phyloP scores from a whole-genome alignment of 2,888 invertebrate species.

The Eupithecia subumbrata region DNA sequence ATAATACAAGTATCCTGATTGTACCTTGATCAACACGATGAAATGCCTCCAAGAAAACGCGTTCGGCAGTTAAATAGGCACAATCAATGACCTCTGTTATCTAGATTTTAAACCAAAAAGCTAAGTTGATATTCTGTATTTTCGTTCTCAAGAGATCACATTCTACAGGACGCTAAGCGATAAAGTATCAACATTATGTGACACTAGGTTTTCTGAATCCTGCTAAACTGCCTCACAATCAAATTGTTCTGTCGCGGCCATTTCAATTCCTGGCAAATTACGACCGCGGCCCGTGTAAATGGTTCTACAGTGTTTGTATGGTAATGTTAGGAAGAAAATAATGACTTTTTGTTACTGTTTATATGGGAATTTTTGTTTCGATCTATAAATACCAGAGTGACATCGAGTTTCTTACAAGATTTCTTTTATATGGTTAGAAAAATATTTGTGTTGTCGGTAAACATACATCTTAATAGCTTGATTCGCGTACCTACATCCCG shows the following conservation, averaged over 20 bases:
- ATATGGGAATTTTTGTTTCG: slow-evolving; percentile 12
- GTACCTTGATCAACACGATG: no score
- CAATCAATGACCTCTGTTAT: neutral
- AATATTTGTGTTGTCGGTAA: no score
- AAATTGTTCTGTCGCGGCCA: slow-evolving; percentile 49
- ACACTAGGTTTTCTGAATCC: slow-evolving; percentile 61
- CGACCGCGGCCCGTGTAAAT: slow-evolving; percentile 40
- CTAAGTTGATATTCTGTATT: slow-evolving; percentile 35
- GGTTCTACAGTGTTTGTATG: slow-evolving; percentile 44
- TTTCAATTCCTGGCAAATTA: slow-evolving; percentile 49
- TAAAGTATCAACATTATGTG: slow-evolving; percentile 70
- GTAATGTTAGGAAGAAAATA: slow-evolving; percentile 41
- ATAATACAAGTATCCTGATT: no score
- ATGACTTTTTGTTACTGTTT: slow-evolving; percentile 25
- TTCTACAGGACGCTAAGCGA: slow-evolving; percentile 53
- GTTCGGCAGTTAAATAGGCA: no score
- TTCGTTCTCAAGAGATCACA: slow-evolving; percentile 25
- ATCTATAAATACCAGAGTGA: neutral
- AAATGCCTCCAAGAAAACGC: no score
- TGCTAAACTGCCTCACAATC: slow-evolving; percentile 55
- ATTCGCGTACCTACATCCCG: neutral
- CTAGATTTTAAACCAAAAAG: neutral
- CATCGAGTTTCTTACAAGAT: neutral
- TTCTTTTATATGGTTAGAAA: neutral
- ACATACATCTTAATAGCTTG: no score